Conservation (phyloP, 2,888 invertebrate genomes). For the Plagodis dolabraria region DNA sequence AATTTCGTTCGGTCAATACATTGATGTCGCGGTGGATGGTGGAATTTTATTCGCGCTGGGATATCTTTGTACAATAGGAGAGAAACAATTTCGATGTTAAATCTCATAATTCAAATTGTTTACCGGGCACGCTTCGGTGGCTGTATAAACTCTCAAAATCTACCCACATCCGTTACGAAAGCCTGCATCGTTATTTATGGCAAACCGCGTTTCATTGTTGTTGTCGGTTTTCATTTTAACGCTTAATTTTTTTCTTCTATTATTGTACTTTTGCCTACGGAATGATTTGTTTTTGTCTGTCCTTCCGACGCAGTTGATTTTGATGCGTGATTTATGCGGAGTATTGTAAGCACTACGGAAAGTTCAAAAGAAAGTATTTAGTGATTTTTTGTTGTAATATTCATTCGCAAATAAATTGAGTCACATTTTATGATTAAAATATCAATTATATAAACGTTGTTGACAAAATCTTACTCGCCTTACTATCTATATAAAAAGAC, state of each 20-base stretch:
- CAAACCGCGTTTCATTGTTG: slow-evolving; percentile 80
- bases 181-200: slow-evolving; percentile 81
- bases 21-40: slow-evolving; percentile 59
- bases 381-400: background rate
- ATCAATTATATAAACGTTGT: too few species aligned
- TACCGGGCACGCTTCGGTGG: slow-evolving; percentile 68
- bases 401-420: too few species aligned
- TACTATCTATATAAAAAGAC: too few species aligned
- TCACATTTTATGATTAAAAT: too few species aligned
- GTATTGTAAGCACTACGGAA: slow-evolving; percentile 16
- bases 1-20: slow-evolving; percentile 77
- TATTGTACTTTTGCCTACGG: slow-evolving; percentile 69
- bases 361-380: slow-evolving; percentile 15
- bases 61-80: slow-evolving; percentile 72
- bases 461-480: too few species aligned
- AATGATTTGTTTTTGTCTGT: slow-evolving; percentile 72
- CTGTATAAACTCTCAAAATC: slow-evolving; percentile 79
- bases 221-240: slow-evolving; percentile 78
- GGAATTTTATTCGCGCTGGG: slow-evolving; percentile 51
- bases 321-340: slow-evolving; percentile 60
- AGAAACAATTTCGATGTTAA: slow-evolving; percentile 73
- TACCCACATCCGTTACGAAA: slow-evolving; percentile 81
- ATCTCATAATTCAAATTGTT: slow-evolving; percentile 81
- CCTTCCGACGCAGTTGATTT: slow-evolving; percentile 65
- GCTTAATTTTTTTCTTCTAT: slow-evolving; percentile 71